phyloP scores from a whole-genome alignment of 1,140 invertebrate species.

The Plectrocnemia conspersa region DNA sequence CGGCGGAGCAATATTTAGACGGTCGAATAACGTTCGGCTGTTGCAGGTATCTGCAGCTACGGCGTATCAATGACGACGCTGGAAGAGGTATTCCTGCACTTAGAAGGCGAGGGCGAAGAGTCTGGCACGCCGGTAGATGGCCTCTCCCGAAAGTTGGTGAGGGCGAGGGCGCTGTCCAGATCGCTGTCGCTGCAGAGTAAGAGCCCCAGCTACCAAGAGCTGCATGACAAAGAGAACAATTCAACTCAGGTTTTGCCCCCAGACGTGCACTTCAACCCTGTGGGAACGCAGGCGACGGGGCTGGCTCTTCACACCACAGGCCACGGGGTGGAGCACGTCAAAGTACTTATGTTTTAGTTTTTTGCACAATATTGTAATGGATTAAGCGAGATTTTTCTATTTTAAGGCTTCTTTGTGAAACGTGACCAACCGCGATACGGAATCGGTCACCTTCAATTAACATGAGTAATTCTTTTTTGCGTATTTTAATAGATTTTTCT shows the following conservation, averaged over 20 bases:
- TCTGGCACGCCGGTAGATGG: constrained; percentile 66
- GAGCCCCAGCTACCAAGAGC: constrained; percentile 66
- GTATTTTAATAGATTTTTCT: no score
- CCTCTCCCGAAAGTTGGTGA: constrained; percentile 66
- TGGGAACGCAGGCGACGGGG: constrained; percentile 18
- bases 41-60: constrained; percentile 72
- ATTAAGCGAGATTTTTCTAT: no score
- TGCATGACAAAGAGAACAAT: constrained; percentile 58
- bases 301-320: constrained; percentile 46
- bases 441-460: no score
- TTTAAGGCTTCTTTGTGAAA: no score
- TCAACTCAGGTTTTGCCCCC: constrained; percentile 7
- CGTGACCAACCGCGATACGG: no score
- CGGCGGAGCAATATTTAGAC: not conserved
- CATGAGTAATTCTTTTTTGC: no score
- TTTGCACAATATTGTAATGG: not conserved
- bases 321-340: constrained; percentile 49
- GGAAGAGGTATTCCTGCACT: constrained; percentile 79
- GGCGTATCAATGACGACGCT: constrained; percentile 91
- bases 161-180: constrained; percentile 63
- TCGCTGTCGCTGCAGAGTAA: constrained; percentile 67
- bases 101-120: constrained; percentile 67
- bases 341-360: constrained; percentile 38
- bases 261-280: constrained; percentile 17
- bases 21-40: not conserved